Conservation (phyloP, 1,140 invertebrate genomes). For the Ooceraea biroi region DNA sequence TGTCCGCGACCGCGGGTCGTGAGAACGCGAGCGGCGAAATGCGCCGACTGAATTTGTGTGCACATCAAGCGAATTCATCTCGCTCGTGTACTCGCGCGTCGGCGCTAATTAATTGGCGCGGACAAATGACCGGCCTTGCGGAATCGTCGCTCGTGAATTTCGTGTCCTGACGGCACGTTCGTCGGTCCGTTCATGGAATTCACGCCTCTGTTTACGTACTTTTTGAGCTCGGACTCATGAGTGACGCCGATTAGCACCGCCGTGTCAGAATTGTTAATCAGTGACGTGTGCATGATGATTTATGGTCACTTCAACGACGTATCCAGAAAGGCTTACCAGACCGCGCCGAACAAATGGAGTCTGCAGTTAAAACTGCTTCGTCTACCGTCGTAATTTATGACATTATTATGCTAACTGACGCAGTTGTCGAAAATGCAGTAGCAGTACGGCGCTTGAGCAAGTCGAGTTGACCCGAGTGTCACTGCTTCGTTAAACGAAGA, state of each 20-base stretch:
- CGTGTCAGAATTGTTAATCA: neutral
- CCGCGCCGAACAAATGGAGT: neutral
- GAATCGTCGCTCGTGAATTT: constrained; percentile 1
- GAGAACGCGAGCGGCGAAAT: constrained; percentile 36
- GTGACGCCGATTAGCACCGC: neutral
- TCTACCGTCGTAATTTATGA: neutral
- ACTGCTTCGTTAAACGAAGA: too few species aligned
- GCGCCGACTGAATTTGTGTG: constrained; percentile 26
- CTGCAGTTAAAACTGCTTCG: neutral
- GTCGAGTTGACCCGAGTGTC: too few species aligned
- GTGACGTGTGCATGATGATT: neutral
- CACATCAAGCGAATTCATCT: constrained; percentile 7
- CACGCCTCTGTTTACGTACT: neutral
- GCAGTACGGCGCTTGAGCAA: too few species aligned
- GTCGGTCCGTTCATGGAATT: constrained; percentile 2
- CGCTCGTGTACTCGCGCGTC: neutral
- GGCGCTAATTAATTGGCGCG: constrained; percentile 24
- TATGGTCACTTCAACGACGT: neutral
- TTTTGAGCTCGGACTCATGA: neutral
- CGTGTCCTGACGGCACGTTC: neutral
- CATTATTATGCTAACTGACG: constrained; percentile 18
- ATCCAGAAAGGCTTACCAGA: neutral
- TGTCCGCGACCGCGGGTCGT: constrained; percentile 29
- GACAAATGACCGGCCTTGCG: neutral
- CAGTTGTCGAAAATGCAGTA: neutral